Evolutionary conservation across 2,888 invertebrate genomes (phyloP).

Genomic region (Nysson spinosus): DNA sequence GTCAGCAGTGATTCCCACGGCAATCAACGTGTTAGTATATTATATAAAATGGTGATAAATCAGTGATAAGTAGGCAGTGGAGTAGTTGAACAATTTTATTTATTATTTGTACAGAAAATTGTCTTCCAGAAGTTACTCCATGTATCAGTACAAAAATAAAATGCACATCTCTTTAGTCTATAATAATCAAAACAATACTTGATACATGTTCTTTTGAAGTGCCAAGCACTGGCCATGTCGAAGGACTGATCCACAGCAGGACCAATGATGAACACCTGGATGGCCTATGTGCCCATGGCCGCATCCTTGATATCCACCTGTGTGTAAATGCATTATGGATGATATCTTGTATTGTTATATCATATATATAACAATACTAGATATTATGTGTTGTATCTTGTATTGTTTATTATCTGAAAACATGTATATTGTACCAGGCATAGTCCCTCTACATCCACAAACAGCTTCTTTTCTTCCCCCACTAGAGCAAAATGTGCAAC

Average conservation of each 20-base stretch:
- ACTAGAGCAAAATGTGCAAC: conserved; percentile 90
- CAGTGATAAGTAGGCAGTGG: no score
- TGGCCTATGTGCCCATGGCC: conserved; percentile 90
- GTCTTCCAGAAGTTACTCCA: conserved; percentile 8
- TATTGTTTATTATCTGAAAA: neutral
- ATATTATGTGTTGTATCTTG: no score
- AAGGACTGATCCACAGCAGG: conserved; percentile 83
- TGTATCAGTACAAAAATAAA: conserved; percentile 26
- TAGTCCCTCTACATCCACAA: conserved; percentile 86
- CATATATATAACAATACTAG: neutral
- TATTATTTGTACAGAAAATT: conserved; percentile 16
- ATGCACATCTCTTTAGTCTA: conserved; percentile 22
- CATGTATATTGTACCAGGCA: conserved; percentile 81
- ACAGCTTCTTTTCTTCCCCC: conserved; percentile 84
- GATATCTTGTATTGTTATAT: conserved; percentile 13
- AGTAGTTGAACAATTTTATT: conserved; percentile 15
- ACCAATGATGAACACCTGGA: conserved; percentile 90
- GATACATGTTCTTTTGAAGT: conserved; percentile 58
- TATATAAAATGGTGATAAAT: no score
- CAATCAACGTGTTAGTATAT: no score
- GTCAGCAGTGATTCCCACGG: no score
- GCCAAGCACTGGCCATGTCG: conserved; percentile 64
- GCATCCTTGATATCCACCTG: conserved; percentile 81
- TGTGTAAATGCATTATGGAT: no score
- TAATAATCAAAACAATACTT: conserved; percentile 58